Evolutionary conservation across 2,113 vertebrate species (phyloP).

Genomic region (Hepsetus odoe): DNA sequence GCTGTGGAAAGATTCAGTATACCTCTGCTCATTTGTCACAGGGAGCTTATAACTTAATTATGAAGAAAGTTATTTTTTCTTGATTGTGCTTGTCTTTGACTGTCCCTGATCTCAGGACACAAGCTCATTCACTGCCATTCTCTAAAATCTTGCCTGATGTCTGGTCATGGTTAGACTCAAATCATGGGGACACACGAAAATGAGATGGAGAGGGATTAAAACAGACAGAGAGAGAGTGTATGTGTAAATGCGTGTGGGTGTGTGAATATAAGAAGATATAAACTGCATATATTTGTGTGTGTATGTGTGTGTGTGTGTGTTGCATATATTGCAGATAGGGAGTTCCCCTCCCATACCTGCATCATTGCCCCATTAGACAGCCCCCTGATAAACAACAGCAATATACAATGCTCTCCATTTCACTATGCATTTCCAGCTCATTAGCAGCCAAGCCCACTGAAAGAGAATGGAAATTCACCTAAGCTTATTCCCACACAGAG

Average conservation of each 20-base stretch:
- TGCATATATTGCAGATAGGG: conserved; percentile 41
- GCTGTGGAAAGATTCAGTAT: background rate
- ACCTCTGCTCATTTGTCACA: conserved; percentile 18
- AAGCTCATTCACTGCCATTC: conserved; percentile 29
- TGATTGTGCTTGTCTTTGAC: conserved; percentile 44
- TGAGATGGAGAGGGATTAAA: conserved; percentile 17
- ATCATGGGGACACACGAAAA: conserved; percentile 1
- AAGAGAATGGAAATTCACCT: conserved; percentile 30
- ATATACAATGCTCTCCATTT: conserved; percentile 42
- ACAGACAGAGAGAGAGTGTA: background rate
- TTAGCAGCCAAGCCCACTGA: conserved; percentile 41
- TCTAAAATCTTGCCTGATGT: conserved; percentile 3
- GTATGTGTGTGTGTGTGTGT: conserved; percentile 12
- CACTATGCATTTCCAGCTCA: conserved; percentile 39
- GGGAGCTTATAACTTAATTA: conserved; percentile 43
- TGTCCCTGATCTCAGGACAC: conserved; percentile 3
- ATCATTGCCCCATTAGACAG: conserved; percentile 54
- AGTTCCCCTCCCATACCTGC: conserved; percentile 40
- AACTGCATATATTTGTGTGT: conserved; percentile 5
- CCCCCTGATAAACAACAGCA: conserved; percentile 57
- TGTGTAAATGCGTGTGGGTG: conserved; percentile 1
- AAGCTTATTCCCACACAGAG: conserved; percentile 17
- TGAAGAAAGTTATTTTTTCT: conserved; percentile 40
- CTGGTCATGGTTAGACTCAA: conserved; percentile 10
- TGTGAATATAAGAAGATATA: conserved; percentile 4